Evolutionary conservation across 2,797 vertebrate species (phyloP), one percentile per base, ranked within the genome.

Genomic region (Onychomys arenicola): DNA sequence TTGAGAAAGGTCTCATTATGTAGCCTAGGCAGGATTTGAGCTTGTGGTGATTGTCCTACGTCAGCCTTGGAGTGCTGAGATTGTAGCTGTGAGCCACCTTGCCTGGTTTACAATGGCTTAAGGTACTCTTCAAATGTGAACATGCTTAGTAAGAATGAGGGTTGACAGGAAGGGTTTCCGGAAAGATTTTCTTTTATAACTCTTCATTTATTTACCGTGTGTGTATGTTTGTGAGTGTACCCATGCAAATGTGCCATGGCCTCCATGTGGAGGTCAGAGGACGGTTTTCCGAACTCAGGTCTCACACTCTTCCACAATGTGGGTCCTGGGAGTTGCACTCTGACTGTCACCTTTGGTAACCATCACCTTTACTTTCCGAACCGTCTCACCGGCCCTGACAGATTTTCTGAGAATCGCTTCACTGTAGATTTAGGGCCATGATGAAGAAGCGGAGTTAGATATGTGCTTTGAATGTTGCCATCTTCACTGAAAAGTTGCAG

Each of bases 381-480:
- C 4, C 0, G 1, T 19, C 34, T 73, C 34, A 11, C 14, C n/a
- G 8, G 67, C 49, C 49, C 25, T 29, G n/a, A 40, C 27, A 57
- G 49, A 73, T 19, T 73, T 55, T 57, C 85, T 57, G 69, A 55
- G n/a, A 80, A n/a, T 65, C 46, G 3, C 52, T 87, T 65, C 37
- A 27, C 46, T 55, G 19, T 90, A 40, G 27, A 69, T 21, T 37
- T 57, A 52, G 43, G 86, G 7, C 7, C 71, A 81, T 75, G 59
- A 75, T 75, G 57, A 83, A 81, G 43, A 32, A 40, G 11, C 5
- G 52, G 19, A 8, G 2, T 25, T 86, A 82, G n/a, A 2, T 83
- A 27, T 78, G 27, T 95, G 25, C 43, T 49, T 94, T 93, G 46
- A 89, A 92, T 43, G 84, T 82, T 81, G 14, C 71, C 59, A 2